phyloP scores from a whole-genome alignment of 2,888 invertebrate species.

The Pogonocherus hispidulus region DNA sequence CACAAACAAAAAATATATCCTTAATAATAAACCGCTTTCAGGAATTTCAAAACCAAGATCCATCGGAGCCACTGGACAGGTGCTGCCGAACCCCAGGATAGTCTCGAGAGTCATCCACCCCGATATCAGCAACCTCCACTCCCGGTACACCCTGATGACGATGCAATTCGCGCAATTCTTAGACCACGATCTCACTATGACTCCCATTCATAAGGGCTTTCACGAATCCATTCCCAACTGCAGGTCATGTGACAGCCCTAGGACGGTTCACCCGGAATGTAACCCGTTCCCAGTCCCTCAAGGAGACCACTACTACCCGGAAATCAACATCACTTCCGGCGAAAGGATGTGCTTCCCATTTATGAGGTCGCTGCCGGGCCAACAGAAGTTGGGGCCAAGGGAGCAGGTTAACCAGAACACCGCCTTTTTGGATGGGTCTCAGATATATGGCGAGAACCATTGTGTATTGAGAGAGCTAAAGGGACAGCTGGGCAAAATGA shows the following conservation, averaged over 20 bases:
- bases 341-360: conserved; percentile 92
- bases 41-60: conserved; percentile 85
- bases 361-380: conserved; percentile 94
- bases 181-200: conserved; percentile 95
- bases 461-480: conserved; percentile 85
- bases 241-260: conserved; percentile 87
- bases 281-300: conserved; percentile 92
- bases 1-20: conserved; percentile 9
- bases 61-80: conserved; percentile 80
- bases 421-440: conserved; percentile 89
- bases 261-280: conserved; percentile 93
- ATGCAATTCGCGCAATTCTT: conserved; percentile 97
- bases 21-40: conserved; percentile 54
- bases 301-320: conserved; percentile 92
- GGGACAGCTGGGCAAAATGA: conserved; percentile 85
- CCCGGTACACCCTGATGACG: conserved; percentile 89
- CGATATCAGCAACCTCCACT: conserved; percentile 90
- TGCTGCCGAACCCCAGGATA: conserved; percentile 87
- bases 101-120: conserved; percentile 92
- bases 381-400: conserved; percentile 87
- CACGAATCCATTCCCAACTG: conserved; percentile 93
- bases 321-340: conserved; percentile 86
- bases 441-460: conserved; percentile 90
- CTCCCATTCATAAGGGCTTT: conserved; percentile 92
- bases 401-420: conserved; percentile 96